These are phyloP conservation scores for Fragum fragum DNA, from an alignment of 2,888 invertebrate genomes.

Conservation along the genomic window DNA sequence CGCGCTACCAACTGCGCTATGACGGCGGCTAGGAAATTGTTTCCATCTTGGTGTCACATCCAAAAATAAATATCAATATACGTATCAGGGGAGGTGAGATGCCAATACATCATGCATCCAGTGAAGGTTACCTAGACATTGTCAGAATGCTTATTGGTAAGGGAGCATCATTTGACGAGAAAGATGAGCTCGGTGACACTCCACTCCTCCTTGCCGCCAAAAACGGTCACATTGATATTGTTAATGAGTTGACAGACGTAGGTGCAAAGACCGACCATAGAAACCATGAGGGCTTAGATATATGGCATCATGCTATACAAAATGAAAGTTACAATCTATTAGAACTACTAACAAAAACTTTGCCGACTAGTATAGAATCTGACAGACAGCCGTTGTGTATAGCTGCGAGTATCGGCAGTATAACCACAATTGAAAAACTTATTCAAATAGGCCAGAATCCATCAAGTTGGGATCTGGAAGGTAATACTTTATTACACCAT, in stretches of 20 bases:
- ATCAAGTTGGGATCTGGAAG: constrained; percentile 71
- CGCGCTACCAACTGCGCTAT: too few species aligned
- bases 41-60: constrained; percentile 46
- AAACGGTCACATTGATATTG: constrained; percentile 71
- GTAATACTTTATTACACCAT: constrained; percentile 81
- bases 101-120: constrained; percentile 85
- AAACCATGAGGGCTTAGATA: constrained; percentile 79
- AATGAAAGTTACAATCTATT: constrained; percentile 70
- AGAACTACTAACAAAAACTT: constrained; percentile 45
- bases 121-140: constrained; percentile 81
- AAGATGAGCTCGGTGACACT: constrained; percentile 81
- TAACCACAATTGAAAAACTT: constrained; percentile 75
- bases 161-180: constrained; percentile 80
- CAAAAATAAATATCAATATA: constrained; percentile 77
- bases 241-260: constrained; percentile 71
- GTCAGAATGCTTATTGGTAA: constrained; percentile 76
- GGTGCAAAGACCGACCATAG: constrained; percentile 73
- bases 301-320: constrained; percentile 81
- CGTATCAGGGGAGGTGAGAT: constrained; percentile 79
- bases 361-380: neutral
- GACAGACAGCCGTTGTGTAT: constrained; percentile 77
- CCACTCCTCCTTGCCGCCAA: constrained; percentile 82
- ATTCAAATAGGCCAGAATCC: constrained; percentile 75
- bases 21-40: constrained; percentile 74
- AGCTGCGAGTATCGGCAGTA: constrained; percentile 74